Evolutionary conservation across 2,113 vertebrate species (phyloP).

Genomic region (Cheirogaleus medius): DNA sequence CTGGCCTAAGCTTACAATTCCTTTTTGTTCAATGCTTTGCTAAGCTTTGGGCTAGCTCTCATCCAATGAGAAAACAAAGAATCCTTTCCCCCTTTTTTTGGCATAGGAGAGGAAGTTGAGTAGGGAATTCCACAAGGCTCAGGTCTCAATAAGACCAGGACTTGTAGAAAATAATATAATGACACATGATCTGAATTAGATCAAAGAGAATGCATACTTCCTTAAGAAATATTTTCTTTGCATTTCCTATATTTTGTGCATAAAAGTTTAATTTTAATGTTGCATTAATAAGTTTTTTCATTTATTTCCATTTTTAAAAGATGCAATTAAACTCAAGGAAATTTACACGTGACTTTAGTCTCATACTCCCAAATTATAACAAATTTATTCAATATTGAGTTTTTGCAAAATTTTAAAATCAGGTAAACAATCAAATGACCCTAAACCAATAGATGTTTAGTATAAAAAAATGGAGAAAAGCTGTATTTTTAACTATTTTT

Average conservation of each 20-base stretch:
- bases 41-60: neutral
- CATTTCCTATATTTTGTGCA: neutral
- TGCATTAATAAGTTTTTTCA: neutral
- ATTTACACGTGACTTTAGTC: neutral
- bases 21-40: neutral
- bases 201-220: neutral
- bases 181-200: neutral
- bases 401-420: slow-evolving; percentile 8
- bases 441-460: neutral
- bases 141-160: neutral
- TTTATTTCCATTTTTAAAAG: slow-evolving; percentile 38
- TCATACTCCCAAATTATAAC: neutral
- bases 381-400: neutral
- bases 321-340: neutral
- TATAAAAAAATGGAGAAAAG: neutral
- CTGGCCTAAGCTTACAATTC: neutral
- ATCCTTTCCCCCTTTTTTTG: neutral
- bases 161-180: neutral
- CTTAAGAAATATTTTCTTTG: neutral
- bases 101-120: neutral
- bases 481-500: neutral
- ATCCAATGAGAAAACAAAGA: neutral
- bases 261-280: slow-evolving; percentile 31
- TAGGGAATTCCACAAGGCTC: neutral
- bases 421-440: neutral